These are phyloP conservation scores for Osmerus eperlanus DNA, from an alignment of 2,113 vertebrate species.

Conservation along the genomic window DNA sequence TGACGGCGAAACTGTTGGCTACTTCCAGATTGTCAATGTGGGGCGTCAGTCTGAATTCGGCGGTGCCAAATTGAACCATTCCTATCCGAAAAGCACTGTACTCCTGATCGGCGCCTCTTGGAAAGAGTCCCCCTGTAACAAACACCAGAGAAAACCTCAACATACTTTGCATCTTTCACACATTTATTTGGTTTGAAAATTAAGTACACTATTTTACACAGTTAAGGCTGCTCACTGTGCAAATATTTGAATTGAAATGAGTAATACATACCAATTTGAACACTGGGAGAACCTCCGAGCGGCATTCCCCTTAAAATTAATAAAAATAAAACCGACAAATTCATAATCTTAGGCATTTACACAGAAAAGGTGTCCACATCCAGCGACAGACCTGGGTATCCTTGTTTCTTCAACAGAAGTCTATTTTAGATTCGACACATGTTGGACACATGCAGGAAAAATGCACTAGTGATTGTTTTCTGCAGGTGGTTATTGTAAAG, in stretches of 20 bases:
- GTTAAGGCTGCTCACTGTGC: neutral
- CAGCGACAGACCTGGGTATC: constrained; percentile 67
- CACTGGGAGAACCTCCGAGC: constrained; percentile 86
- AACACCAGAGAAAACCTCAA: constrained; percentile 22
- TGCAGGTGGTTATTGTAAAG: constrained; percentile 56
- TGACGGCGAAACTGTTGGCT: constrained; percentile 98
- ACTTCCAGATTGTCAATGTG: constrained; percentile 99
- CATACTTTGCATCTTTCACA: neutral
- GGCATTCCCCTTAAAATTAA: constrained; percentile 88
- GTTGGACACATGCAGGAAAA: constrained; percentile 40
- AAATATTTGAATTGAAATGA: neutral
- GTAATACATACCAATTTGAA: constrained; percentile 89
- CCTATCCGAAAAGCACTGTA: constrained; percentile 99
- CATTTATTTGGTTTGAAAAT: constrained; percentile 1
- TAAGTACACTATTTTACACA: neutral
- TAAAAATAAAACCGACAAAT: constrained; percentile 83
- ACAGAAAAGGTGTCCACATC: constrained; percentile 80
- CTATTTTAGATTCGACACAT: constrained; percentile 82
- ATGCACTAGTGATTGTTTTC: constrained; percentile 33
- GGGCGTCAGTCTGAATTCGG: constrained; percentile 93
- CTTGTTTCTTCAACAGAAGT: constrained; percentile 53
- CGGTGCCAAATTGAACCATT: constrained; percentile 93
- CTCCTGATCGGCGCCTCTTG: constrained; percentile 96
- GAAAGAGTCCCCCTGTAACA: constrained; percentile 91
- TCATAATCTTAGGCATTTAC: constrained; percentile 94